phyloP scores from a whole-genome alignment of 2,797 vertebrate genomes.

The Podarcis lilfordi region DNA sequence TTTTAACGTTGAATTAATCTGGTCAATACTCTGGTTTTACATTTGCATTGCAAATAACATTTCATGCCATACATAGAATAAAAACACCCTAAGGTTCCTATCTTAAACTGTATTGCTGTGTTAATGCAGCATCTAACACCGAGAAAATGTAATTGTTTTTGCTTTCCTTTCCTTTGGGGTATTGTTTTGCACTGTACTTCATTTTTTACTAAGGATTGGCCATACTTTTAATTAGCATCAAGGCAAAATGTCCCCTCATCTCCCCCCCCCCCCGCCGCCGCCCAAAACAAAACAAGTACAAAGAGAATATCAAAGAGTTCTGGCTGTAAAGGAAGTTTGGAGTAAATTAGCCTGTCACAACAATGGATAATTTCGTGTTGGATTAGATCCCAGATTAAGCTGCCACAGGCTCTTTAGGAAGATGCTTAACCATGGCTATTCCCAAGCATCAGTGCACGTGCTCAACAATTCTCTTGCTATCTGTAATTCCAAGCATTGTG shows the following conservation, averaged over 20 bases:
- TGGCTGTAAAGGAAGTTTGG: not conserved
- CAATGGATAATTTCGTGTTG: slow-evolving; percentile 11
- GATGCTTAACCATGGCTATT: not conserved
- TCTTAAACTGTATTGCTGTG: not conserved
- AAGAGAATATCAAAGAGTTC: slow-evolving; percentile 13
- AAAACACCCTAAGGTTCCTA: not conserved
- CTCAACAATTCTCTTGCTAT: not conserved
- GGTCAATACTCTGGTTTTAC: not conserved
- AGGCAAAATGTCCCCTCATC: not conserved
- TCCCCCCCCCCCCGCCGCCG: not conserved
- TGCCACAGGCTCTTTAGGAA: slow-evolving; percentile 10
- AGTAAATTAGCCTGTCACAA: slow-evolving; percentile 19
- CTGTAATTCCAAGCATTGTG: not conserved
- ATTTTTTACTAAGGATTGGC: not conserved
- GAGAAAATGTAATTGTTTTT: slow-evolving; percentile 8
- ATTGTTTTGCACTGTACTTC: not conserved
- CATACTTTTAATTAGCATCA: slow-evolving; percentile 7
- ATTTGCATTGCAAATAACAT: not conserved
- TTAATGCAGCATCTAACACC: not conserved
- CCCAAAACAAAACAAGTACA: not conserved
- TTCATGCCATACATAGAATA: not conserved
- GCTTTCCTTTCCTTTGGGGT: not conserved
- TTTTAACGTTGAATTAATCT: not conserved
- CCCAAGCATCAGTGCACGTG: not conserved
- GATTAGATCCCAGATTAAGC: slow-evolving; percentile 9